phyloP scores from a whole-genome alignment of 2,888 invertebrate genomes.

The Caenorhabditis panamensis region DNA sequence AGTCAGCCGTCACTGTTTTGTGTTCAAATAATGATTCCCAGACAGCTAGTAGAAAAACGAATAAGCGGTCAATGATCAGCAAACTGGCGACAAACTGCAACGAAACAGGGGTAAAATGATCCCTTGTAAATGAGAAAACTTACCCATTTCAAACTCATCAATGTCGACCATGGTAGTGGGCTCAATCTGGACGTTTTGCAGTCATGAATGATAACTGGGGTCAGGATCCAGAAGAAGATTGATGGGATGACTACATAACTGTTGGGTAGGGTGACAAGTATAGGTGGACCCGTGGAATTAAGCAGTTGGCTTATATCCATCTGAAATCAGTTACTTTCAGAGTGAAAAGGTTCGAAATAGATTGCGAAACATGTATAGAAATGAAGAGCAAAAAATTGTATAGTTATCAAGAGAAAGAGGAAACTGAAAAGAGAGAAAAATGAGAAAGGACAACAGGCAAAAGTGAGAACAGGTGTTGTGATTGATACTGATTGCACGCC shows the following conservation, averaged over 20 bases:
- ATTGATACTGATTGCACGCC: conserved; percentile 35
- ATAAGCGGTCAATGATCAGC: conserved; percentile 58
- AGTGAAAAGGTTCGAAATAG: neutral
- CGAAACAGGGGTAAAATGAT: neutral
- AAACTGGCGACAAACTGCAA: conserved; percentile 60
- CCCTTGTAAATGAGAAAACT: neutral
- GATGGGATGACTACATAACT: conserved; percentile 71
- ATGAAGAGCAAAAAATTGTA: neutral
- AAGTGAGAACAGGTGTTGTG: conserved; percentile 40
- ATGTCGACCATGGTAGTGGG: conserved; percentile 72
- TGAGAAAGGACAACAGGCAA: conserved; percentile 11
- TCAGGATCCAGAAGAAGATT: conserved; percentile 74
- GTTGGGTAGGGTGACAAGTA: conserved; percentile 45
- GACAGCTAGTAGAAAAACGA: conserved; percentile 66
- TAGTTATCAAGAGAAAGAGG: neutral
- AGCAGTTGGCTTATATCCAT: conserved; percentile 39
- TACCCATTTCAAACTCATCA: conserved; percentile 77
- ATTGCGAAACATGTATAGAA: neutral
- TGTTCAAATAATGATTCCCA: conserved; percentile 70
- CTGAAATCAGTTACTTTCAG: conserved; percentile 5
- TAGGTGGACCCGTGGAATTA: conserved; percentile 54
- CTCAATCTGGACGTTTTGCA: conserved; percentile 55
- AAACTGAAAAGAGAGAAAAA: neutral
- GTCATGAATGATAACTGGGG: conserved; percentile 75
- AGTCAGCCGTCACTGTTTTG: conserved; percentile 68